Percentiles rank a stretch among this genome's conserved stretches.
Conservation (phyloP, 2,888 invertebrate species). For the Platycheirus rosarum region DNA sequence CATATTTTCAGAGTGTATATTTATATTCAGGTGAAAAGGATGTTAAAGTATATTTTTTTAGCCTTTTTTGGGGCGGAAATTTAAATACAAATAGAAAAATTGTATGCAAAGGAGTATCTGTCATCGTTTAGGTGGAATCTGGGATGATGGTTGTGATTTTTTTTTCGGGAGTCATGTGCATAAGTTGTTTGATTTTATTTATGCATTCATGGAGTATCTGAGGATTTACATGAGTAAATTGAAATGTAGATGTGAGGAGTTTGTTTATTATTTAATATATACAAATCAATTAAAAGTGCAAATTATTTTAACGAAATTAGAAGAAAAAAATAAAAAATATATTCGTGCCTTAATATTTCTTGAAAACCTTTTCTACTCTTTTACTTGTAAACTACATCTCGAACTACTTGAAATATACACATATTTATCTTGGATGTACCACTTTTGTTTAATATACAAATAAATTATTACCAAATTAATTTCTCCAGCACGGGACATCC, state of each 20-base stretch:
- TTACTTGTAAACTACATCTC: no score
- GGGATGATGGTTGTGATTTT: slow-evolving; percentile 2
- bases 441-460: no score
- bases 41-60: background rate
- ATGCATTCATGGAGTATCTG: slow-evolving; percentile 33
- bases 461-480: no score
- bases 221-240: slow-evolving; percentile 43
- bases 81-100: slow-evolving; percentile 51
- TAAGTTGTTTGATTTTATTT: slow-evolving; percentile 14
- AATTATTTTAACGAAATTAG: no score
- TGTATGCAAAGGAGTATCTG: slow-evolving; percentile 49
- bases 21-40: slow-evolving; percentile 17
- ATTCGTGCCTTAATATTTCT: no score
- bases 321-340: no score
- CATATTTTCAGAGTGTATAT: slow-evolving; percentile 11
- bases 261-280: background rate
- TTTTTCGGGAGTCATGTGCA: background rate
- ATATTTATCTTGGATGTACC: no score
- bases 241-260: slow-evolving; percentile 14
- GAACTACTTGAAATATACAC: no score
- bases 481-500: no score
- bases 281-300: no score
- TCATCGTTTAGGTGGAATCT: slow-evolving; percentile 34
- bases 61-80: slow-evolving; percentile 18
- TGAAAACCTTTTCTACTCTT: no score